phyloP scores from a whole-genome alignment of 1,140 invertebrate genomes.

The Penaeus chinensis region DNA sequence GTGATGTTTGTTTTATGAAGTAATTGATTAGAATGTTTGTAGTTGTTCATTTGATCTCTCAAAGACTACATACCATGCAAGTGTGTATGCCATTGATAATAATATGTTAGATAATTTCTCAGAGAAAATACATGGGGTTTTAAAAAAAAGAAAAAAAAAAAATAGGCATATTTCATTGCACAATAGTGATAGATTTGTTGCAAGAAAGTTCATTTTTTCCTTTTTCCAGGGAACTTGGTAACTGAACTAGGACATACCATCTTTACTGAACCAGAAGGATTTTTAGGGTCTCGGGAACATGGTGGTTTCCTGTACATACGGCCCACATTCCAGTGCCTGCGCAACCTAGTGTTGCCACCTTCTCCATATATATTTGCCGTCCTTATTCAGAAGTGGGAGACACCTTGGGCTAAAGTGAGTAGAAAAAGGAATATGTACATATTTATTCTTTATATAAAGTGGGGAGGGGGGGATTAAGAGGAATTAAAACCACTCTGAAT shows the following conservation, averaged over 20 bases:
- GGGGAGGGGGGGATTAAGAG: no score
- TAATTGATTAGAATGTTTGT: no score
- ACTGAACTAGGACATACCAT: slow-evolving; percentile 79
- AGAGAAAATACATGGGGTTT: no score
- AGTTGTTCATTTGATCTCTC: no score
- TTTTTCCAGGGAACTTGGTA: slow-evolving; percentile 75
- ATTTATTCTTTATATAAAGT: background rate
- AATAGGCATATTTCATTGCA: no score
- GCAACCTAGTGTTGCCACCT: slow-evolving; percentile 80
- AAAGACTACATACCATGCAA: no score
- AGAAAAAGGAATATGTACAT: slow-evolving; percentile 4
- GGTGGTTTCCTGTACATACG: slow-evolving; percentile 87
- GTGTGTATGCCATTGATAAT: no score
- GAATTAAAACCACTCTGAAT: no score
- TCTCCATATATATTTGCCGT: slow-evolving; percentile 84
- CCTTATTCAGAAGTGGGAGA: slow-evolving; percentile 81
- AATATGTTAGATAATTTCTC: no score
- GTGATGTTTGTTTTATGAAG: no score
- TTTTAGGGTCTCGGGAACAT: slow-evolving; percentile 84
- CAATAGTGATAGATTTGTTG: no score
- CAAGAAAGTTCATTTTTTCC: background rate
- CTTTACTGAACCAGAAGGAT: slow-evolving; percentile 72
- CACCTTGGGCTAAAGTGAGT: slow-evolving; percentile 73
- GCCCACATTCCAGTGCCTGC: slow-evolving; percentile 85
- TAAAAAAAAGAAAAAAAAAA: no score